Evolutionary conservation across 1,140 invertebrate species (phyloP), one percentile per base, ranked within the genome.

Genomic region (Caenorhabditis remanei): DNA sequence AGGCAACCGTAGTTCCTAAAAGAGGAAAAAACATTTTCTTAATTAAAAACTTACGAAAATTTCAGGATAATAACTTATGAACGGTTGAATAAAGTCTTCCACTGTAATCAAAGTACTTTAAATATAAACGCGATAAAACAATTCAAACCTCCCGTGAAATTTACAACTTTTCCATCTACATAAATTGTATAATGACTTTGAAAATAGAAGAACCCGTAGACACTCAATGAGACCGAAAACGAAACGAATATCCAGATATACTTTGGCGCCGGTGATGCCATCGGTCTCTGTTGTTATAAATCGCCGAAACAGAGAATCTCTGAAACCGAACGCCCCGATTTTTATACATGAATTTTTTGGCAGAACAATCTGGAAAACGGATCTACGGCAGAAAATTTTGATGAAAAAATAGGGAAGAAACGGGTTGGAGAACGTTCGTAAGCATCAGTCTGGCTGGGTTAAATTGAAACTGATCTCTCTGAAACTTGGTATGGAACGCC

Each of bases 61-160:
- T 19, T n/a, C 65, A 19, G 13, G 65, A 46, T 43, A 43, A 71
- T 43, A 71, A 19, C 41, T 46, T 40, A 71, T 16, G 16, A 71
- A 71, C 8, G 65, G 65, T 7, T 40, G 65, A 71, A 71, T 71
- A 16, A 71, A 71, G 41, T 71, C 65, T 46, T 71, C 65, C 4
- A 71, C 65, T 71, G 65, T 43, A 71, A 71, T 19, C 5, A 14
- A 32, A 32, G 32, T 8, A 53, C 9, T 53, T 32, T 32, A 63
- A 32, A 40, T 63, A 13, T 11, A 40, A 32, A 32, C 4, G 0
- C 19, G 6, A 6, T 7, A 58, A 14, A 19, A 19, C 32, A 40
- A 40, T 40, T 40, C 21, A 65, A 40, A 71, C 65, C 65, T 71
- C 65, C 65, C 13, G 65, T 71, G 41, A 71, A 71, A 71, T 71